A percentile compares a stretch with the other conserved stretches of the same genome.
Evolutionary conservation across 2,797 vertebrate genomes (phyloP).

Genomic region (Xerus rutilus): DNA sequence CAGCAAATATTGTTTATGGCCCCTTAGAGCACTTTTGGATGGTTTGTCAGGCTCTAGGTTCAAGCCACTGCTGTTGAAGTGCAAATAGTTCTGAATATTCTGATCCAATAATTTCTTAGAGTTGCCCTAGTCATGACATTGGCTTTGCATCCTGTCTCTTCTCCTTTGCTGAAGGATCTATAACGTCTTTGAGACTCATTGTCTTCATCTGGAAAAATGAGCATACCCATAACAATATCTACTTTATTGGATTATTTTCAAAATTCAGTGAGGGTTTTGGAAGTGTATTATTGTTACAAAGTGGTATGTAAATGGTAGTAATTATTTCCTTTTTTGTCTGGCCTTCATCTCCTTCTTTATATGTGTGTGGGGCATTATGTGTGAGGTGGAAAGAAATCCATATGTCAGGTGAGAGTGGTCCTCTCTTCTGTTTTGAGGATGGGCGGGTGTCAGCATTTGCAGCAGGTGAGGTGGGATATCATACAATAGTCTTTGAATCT

Average conservation of each 20-base stretch:
- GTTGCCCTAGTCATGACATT: neutral
- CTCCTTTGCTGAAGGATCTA: neutral
- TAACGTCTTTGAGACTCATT: neutral
- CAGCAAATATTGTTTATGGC: neutral
- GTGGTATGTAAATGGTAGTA: neutral
- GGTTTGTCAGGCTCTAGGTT: conserved; percentile 1
- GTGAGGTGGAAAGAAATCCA: neutral
- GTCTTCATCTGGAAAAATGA: neutral
- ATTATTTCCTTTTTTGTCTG: neutral
- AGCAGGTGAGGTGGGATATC: neutral
- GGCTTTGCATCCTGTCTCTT: neutral
- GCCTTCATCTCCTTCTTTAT: neutral
- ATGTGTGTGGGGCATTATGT: too few relatives aligned
- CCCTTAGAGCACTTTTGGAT: neutral
- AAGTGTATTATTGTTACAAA: neutral
- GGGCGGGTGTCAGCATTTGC: neutral
- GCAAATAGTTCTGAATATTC: neutral
- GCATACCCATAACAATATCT: neutral
- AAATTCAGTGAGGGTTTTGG: neutral
- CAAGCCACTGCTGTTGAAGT: conserved; percentile 18
- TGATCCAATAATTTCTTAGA: neutral
- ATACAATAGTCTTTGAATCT: neutral
- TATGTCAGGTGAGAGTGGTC: neutral
- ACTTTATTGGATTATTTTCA: neutral
- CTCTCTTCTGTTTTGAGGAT: neutral